Evolutionary conservation across 2,797 vertebrate genomes (phyloP), one percentile per base, ranked within the genome.

Genomic region (Phoebastria nigripes): DNA sequence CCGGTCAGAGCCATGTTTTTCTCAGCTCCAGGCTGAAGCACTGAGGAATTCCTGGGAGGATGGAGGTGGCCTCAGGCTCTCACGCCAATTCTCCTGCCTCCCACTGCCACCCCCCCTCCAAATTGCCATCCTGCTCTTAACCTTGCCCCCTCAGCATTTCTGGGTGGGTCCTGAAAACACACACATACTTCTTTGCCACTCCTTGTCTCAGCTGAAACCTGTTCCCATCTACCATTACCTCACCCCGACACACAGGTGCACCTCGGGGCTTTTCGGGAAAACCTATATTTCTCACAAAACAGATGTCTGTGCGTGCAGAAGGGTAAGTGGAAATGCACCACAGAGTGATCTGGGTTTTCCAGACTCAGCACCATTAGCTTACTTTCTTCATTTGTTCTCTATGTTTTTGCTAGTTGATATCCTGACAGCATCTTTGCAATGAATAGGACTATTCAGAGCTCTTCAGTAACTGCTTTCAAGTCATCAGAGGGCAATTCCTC

Each of bases 181-280:
- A 63, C 49, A 78, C 62, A 81, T 76, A 77, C 9, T 85, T 92
- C 62, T 95, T 55, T 56, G 89, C 87, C 84, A 65, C 91, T 96
- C 91, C 93, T 81, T 91, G 65, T 93, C 88, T 74, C 85, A 67
- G 94, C 69, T 83, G 92, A 93, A 90, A 94, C 69, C 79, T 1
- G 1, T 21, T 39, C 54, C 67, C 6, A 2, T 65, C 72, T 86
- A 3, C 73, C 70, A 87, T 96, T 70, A 94, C 93, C 92, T 95
- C 92, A 95, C 55, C 74, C 66, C 18, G 2, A 28, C 2, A n/a
- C 22, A 29, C 90, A 96, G 92, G 78, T 96, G 81, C 74, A 87
- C 74, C 90, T 80, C 18, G 0, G 63, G 79, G 87, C 78, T 93
- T 80, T 93, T 89, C 1, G 9, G 46, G 78, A 84, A 91, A 87